Evolutionary conservation across 1,140 invertebrate genomes (phyloP).

Genomic region (Zophobas morio): DNA sequence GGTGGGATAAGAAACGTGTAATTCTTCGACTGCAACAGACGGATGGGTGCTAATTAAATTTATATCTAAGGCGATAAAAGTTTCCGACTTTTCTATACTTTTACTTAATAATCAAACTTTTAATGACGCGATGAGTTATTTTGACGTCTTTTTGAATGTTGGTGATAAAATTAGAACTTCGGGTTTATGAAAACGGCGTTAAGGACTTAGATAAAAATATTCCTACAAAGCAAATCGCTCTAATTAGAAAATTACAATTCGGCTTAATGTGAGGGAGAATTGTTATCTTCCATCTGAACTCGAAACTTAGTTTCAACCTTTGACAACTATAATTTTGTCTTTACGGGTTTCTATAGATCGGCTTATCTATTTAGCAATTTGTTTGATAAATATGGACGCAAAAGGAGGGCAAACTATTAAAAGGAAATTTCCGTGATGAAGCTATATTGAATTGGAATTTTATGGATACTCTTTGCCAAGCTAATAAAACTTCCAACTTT

Average conservation of each 20-base stretch:
- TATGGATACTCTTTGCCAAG: conserved; percentile 24
- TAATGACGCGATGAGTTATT: too few species aligned
- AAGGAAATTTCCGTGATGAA: conserved; percentile 27
- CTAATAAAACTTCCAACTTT: conserved; percentile 25
- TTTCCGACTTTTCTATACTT: conserved; percentile 1
- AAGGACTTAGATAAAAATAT: conserved; percentile 10
- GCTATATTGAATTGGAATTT: conserved; percentile 12
- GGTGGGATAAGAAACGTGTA: conserved; percentile 2
- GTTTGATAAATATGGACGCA: conserved; percentile 35
- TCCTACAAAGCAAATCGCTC: conserved; percentile 16
- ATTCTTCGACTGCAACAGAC: conserved; percentile 27
- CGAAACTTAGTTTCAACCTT: conserved; percentile 35
- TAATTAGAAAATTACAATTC: conserved; percentile 29
- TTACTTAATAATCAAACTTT: conserved; percentile 33
- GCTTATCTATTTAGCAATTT: conserved; percentile 41
- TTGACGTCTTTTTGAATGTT: too few species aligned
- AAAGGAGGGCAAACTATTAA: conserved; percentile 21
- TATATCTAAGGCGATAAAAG: conserved; percentile 6
- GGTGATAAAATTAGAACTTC: too few species aligned
- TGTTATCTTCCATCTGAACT: conserved; percentile 20
- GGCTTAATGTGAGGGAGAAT: background rate
- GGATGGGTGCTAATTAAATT: conserved; percentile 32
- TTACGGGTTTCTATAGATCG: conserved; percentile 22
- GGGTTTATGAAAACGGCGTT: too few species aligned
- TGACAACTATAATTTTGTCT: conserved; percentile 37